Base-by-base conservation (phyloP, 2,797 vertebrate species). In the Sebastes oblongus region DNA sequence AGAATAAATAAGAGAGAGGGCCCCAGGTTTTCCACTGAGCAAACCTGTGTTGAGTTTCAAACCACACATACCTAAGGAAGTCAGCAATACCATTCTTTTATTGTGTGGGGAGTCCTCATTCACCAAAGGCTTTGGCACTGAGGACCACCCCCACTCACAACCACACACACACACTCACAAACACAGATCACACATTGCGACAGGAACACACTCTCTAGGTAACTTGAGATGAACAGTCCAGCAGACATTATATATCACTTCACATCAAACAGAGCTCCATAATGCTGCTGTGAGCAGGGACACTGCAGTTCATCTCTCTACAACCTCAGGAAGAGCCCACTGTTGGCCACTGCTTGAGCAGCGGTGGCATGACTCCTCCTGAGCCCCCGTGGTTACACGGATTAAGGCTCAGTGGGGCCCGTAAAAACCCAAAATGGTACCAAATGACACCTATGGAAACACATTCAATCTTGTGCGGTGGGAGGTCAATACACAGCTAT, bases 11-110 rank as follows among this genome's bases (percentile, higher is more conserved):
- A 84, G 78, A 84, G 70, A 60, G 68, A 60, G 83, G 86, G 79
- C 86, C 88, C 78, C 85, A 68, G 74, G 80, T 89, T 91, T 92
- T 91, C 88, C 88, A 92, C 85, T 82, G 84, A 82, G 87, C 83
- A 86, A 92, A 93, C 91, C 89, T 93, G 92, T 92, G 90, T 92
- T 94, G 91, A 89, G 89, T 95, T 96, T 95, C 91, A 94, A 94
- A 94, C 94, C 92, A 93, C 93, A 94, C 93, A 89, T 93, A 91
- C 89, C 90, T 88, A 86, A 90, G 90, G 89, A 94, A 92, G 92
- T 94, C 91, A 91, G 91, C 90, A 93, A 93, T 93, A 90, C 85
- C 69, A 81, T 84, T 90, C 83, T 92, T 94, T 94, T 94, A 94
- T 93, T 93, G 86, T 88, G 89, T 71, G 81, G 88, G 91, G 92